Base-by-base conservation (phyloP, 2,888 invertebrate species). In the Pycnomerus fuliginosus region DNA sequence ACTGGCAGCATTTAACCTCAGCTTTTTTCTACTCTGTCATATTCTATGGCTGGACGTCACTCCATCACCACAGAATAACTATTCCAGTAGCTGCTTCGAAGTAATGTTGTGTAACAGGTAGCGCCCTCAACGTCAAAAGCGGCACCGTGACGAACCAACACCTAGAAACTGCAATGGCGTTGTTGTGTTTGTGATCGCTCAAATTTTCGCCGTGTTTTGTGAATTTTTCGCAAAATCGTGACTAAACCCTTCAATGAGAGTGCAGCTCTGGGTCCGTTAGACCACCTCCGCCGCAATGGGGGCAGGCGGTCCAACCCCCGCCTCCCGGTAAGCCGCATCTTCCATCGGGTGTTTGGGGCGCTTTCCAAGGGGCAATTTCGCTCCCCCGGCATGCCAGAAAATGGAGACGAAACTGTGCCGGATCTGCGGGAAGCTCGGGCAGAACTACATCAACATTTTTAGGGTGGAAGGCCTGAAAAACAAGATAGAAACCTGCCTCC, bases 401-500 rank as follows among this genome's bases (percentile, higher is more conserved):
- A 71, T 71, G 70, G 68, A 70, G 53, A 66, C 62, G 28, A 69
- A 68, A 56, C 54, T 71, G 44, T 72, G 72, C 52, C 61, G 71
- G 52, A 66, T 68, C 55, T 72, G 72, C 53, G 70, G 70, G 37
- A 69, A 65, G 44, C 55, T 62, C 41, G 66, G 67, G 37, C 57
- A 62, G 45, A 62, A 67, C 49, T 67, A 65, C 48, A 51, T 65
- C 44, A 57, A 70, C 52, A 70, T 72, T 44, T 72, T 72, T 54
- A 65, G 65, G 52, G 69, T 65, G 11, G 69, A 70, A 52, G 71
- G 71, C 20, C 56, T 73, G 28, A 68, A 65, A 49, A 60, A 65
- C 49, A 72, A 71, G 54, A 69, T 73, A 40, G 72, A 73, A 62
- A 71, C 72, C 53, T 73, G 72, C 56, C 60, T 73, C 41, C 72